A percentile compares a stretch with the other conserved stretches of the same genome.
These are phyloP conservation scores for Netelia inedita DNA, from an alignment of 2,888 invertebrate genomes.

Conservation along the genomic window DNA sequence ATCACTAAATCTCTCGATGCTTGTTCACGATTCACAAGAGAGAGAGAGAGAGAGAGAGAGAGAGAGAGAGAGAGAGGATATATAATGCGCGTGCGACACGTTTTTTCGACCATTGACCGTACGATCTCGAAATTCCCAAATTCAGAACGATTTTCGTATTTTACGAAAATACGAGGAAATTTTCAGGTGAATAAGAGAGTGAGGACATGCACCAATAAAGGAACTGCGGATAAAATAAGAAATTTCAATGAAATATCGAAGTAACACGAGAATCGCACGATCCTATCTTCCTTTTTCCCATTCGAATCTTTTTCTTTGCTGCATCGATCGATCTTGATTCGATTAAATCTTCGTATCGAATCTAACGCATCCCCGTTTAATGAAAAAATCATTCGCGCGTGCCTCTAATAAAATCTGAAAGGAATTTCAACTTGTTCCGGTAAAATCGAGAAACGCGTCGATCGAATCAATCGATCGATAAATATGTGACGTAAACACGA, in stretches of 20 bases:
- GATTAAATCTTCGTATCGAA: constrained; percentile 23
- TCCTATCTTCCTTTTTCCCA: not conserved
- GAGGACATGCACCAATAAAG: constrained; percentile 7
- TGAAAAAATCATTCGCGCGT: constrained; percentile 48
- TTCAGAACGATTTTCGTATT: not conserved
- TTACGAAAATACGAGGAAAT: constrained; percentile 26
- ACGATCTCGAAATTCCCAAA: constrained; percentile 39
- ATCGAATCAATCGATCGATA: too few species aligned
- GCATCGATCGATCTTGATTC: constrained; percentile 19
- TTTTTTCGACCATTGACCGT: constrained; percentile 50
- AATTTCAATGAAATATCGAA: not conserved
- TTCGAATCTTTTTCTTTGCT: not conserved
- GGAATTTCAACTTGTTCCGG: not conserved
- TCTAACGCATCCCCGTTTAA: constrained; percentile 37
- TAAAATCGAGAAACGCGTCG: not conserved
- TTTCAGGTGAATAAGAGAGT: constrained; percentile 17
- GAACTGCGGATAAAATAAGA: not conserved
- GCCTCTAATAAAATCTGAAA: constrained; percentile 35
- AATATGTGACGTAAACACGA: too few species aligned
- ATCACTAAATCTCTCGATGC: constrained; percentile 52
- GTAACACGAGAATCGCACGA: not conserved
- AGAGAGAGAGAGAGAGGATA: constrained; percentile 37
- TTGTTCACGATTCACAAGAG: constrained; percentile 47
- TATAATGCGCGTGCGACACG: constrained; percentile 63
- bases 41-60: constrained; percentile 33